Percentiles rank a stretch among this genome's conserved stretches.
These are phyloP conservation scores for Phalanger gymnotis DNA, from an alignment of 2,797 vertebrate genomes.

Conservation along the genomic window DNA sequence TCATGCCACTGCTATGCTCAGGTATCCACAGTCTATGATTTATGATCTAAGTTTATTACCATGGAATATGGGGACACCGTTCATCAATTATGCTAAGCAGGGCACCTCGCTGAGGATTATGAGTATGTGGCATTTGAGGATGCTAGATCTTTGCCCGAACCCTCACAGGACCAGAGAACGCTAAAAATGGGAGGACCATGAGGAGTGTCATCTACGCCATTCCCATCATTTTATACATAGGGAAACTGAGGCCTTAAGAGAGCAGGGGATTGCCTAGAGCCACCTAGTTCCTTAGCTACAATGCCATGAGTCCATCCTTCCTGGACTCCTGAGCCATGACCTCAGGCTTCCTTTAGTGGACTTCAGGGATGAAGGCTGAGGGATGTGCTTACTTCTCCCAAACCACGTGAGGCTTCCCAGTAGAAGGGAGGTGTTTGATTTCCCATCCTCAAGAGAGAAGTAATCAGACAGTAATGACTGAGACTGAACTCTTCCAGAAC, in stretches of 20 bases:
- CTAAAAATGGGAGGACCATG: not conserved
- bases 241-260: not conserved
- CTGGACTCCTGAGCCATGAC: not conserved
- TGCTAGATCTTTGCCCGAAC: not conserved
- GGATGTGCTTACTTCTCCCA: slow-evolving; percentile 6
- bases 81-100: not conserved
- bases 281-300: not conserved
- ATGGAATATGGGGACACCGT: not conserved
- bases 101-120: not conserved
- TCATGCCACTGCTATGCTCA: not conserved
- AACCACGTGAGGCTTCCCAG: slow-evolving; percentile 29
- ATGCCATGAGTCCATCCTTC: not conserved
- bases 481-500: slow-evolving; percentile 32
- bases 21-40: not conserved
- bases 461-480: slow-evolving; percentile 46
- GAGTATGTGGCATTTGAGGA: not conserved
- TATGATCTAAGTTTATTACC: not conserved
- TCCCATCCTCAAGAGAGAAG: slow-evolving; percentile 27
- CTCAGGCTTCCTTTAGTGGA: not conserved
- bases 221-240: not conserved
- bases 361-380: slow-evolving; percentile 14
- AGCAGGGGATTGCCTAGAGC: not conserved
- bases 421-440: slow-evolving; percentile 18
- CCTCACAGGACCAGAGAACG: not conserved
- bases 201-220: not conserved